Base-by-base conservation (phyloP, 2,888 invertebrate genomes). In the Apamea epomidion region DNA sequence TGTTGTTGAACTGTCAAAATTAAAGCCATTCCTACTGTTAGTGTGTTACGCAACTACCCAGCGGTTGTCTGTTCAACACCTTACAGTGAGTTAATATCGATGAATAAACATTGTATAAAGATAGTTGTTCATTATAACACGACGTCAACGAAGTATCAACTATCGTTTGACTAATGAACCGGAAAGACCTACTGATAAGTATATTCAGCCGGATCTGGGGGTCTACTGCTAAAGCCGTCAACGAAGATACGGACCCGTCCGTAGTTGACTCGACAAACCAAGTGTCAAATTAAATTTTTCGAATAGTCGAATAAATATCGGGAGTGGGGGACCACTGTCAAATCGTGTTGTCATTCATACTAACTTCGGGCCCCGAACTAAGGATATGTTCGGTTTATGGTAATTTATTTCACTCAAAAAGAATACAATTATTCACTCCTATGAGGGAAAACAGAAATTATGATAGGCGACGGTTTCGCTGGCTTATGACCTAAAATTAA, bases 81-180 rank as follows among this genome's bases (percentile, higher is more conserved):
- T 37, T 29, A 14, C 21, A 51, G 4, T 25, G 0, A 74, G 1
- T 48, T 29, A n/a, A 48, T 48, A 12, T n/a, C 12, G 1, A n/a
- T 48, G n/a, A n/a, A n/a, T 21, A 5, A 48, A 73, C 12, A 32
- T 32, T 71, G 4, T 7, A 74, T 3, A n/a, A 7, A 73, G 12
- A 32, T 74, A 29, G 42, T 51, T 74, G 48, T 37, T 74, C 8
- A 29, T 37, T 37, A 12, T 16, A 45, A n/a, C n/a, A 58, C 2
- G 18, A 75, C 7, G 42, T 3, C 25, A 54, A 74, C 42, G 18
- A 74, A 54, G 29, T 12, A 58, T 74, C 12, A 18, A 29, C 21
- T 29, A 74, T 58, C 6, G 25, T 74, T 74, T 42, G 21, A 51
- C 29, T 58, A 18, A 75, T 25, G 18, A 76, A 60, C 29, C 32